Percentiles rank a stretch among this genome's conserved stretches.
Conservation (phyloP, 2,797 vertebrate genomes). For the Kryptolebias ocellatus region DNA sequence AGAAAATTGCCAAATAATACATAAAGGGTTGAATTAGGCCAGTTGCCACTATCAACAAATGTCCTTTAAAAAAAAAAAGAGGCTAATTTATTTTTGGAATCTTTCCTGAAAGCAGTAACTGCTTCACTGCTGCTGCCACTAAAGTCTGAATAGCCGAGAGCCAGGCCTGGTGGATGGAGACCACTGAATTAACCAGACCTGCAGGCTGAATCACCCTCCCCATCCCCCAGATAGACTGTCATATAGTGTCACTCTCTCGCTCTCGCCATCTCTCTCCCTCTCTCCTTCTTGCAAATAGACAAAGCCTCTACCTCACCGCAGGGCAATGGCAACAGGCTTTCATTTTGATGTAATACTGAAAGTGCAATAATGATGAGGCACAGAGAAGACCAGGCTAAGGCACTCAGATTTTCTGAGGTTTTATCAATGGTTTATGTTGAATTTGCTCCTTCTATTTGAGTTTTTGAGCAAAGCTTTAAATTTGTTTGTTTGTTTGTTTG, state of each 20-base stretch:
- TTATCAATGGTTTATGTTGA: constrained; percentile 14
- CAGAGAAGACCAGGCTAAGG: constrained; percentile 11
- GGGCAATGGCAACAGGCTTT: constrained; percentile 74
- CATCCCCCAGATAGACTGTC: constrained; percentile 73
- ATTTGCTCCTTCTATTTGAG: not conserved
- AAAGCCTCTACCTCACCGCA: constrained; percentile 61
- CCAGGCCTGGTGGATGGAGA: constrained; percentile 62
- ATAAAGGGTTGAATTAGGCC: constrained; percentile 74
- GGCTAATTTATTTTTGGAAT: constrained; percentile 76
- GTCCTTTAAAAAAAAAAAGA: constrained; percentile 70
- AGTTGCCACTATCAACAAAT: constrained; percentile 77
- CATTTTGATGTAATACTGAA: constrained; percentile 55
- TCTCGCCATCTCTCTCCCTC: constrained; percentile 22
- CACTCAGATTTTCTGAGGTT: constrained; percentile 40
- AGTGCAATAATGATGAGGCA: constrained; percentile 48
- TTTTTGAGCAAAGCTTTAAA: constrained; percentile 8
- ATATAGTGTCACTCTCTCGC: constrained; percentile 69
- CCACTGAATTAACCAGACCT: constrained; percentile 74
- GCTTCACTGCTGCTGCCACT: constrained; percentile 64
- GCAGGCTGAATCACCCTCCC: constrained; percentile 70
- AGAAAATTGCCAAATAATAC: constrained; percentile 76
- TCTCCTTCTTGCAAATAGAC: constrained; percentile 27
- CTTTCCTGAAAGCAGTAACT: constrained; percentile 71
- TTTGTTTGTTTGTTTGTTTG: too few relatives aligned
- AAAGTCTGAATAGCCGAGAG: constrained; percentile 67